phyloP scores from a whole-genome alignment of 2,888 invertebrate genomes.

The Drosophila buzzatii region DNA sequence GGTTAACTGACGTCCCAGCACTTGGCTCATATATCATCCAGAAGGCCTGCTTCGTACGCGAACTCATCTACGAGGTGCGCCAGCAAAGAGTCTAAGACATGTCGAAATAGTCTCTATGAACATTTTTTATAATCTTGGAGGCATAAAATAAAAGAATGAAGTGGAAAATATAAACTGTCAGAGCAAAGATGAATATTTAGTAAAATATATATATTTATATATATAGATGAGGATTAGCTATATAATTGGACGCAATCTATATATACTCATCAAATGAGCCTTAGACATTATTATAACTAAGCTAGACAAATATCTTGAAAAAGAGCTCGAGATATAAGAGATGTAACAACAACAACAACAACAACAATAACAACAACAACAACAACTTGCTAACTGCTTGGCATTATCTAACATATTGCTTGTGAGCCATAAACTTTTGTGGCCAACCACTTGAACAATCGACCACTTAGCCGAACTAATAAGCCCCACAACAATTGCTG shows the following conservation, averaged over 20 bases:
- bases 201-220: too few species aligned
- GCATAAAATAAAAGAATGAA: neutral
- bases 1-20: conserved; percentile 35
- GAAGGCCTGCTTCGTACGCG: conserved; percentile 15
- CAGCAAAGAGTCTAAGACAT: neutral
- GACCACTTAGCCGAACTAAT: conserved; percentile 62
- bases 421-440: conserved; percentile 19
- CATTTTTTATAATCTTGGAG: neutral
- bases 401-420: neutral
- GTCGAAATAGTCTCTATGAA: neutral
- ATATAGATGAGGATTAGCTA: too few species aligned
- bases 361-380: neutral
- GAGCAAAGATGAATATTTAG: neutral
- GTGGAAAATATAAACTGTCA: neutral
- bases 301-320: neutral
- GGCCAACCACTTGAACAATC: conserved; percentile 26
- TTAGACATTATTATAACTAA: too few species aligned
- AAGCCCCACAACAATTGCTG: conserved; percentile 44
- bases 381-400: neutral
- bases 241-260: neutral
- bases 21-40: conserved; percentile 54
- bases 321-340: neutral
- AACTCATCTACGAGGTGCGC: conserved; percentile 27
- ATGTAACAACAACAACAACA: neutral
- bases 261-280: neutral